These are phyloP conservation scores for Eudemis profundana DNA, from an alignment of 2,888 invertebrate genomes.

Conservation along the genomic window DNA sequence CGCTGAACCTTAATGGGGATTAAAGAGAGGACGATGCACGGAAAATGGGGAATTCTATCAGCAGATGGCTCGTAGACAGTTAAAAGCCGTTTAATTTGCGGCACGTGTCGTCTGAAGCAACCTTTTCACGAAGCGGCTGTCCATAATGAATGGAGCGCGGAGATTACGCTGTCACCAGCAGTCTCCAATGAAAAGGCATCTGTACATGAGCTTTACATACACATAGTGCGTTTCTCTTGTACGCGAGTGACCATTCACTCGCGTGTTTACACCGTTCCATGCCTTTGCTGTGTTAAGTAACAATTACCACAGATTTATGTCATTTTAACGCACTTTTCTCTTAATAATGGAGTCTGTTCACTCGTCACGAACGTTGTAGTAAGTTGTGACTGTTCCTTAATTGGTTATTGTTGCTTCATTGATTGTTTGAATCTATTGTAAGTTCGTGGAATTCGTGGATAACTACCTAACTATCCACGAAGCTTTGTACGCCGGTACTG, in stretches of 20 bases:
- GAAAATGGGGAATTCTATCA: no score
- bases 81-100: conserved; percentile 26
- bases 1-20: no score
- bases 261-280: conserved; percentile 10
- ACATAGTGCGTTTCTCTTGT: no score
- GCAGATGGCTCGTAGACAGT: conserved; percentile 5
- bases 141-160: conserved; percentile 25
- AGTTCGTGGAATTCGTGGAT: no score
- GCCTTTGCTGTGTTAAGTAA: conserved; percentile 13
- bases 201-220: not conserved
- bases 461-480: no score
- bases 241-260: conserved; percentile 3
- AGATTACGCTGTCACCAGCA: conserved; percentile 12
- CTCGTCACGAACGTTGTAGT: not conserved
- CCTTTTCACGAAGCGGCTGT: conserved; percentile 5
- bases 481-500: no score
- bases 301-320: not conserved
- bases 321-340: conserved; percentile 10
- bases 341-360: not conserved
- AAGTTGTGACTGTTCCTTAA: not conserved
- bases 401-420: not conserved
- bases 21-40: no score
- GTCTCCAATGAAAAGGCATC: not conserved
- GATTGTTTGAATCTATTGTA: not conserved
- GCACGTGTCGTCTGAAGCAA: conserved; percentile 14